Evolutionary conservation across 2,888 invertebrate genomes (phyloP).

Genomic region (Chirona hameri): DNA sequence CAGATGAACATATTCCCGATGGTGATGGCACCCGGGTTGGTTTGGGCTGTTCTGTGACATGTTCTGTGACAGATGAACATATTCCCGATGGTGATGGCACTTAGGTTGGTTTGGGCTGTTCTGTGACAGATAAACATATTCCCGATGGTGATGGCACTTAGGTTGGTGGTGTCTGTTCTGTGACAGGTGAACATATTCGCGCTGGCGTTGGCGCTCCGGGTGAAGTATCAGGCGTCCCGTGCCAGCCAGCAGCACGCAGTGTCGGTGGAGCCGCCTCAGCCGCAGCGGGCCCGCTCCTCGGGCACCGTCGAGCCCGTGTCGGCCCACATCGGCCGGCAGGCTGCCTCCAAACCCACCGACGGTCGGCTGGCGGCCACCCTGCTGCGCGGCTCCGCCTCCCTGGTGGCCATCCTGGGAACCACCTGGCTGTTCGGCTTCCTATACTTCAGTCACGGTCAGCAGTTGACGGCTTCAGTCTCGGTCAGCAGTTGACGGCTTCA

Average conservation of each 20-base stretch:
- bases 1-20: constrained; percentile 37
- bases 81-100: constrained; percentile 13
- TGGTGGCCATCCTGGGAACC: constrained; percentile 51
- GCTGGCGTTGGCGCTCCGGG: constrained; percentile 33
- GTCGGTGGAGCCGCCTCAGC: too few relatives aligned
- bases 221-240: neutral
- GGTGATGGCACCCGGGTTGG: constrained; percentile 32
- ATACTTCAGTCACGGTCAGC: constrained; percentile 43
- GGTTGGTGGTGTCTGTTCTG: neutral
- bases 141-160: too few relatives aligned
- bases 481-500: too few relatives aligned
- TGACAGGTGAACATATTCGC: constrained; percentile 37
- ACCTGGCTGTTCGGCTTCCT: constrained; percentile 53
- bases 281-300: too few relatives aligned
- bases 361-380: constrained; percentile 41
- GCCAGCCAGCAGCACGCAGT: too few relatives aligned
- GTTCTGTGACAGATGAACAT: too few relatives aligned
- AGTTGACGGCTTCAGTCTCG: too few relatives aligned
- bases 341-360: too few relatives aligned
- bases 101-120: neutral
- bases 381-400: constrained; percentile 49
- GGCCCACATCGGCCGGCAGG: too few relatives aligned
- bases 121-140: constrained; percentile 30
- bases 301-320: too few relatives aligned
- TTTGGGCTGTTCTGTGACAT: too few relatives aligned